phyloP scores from a whole-genome alignment of 2,888 invertebrate species.

The Perithous albicinctus region DNA sequence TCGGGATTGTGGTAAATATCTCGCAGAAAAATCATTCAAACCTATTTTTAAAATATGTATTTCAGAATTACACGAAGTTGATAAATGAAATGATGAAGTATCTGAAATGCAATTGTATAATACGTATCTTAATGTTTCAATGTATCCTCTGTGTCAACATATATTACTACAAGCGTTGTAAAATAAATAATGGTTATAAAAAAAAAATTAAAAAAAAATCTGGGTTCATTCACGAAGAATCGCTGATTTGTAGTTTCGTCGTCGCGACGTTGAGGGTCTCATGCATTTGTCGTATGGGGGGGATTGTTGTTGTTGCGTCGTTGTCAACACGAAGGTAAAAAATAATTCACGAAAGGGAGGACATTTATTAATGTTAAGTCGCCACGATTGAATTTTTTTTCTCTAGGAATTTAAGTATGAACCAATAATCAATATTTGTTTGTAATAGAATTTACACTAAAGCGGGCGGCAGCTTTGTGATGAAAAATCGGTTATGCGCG shows the following conservation, averaged over 20 bases:
- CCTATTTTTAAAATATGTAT: slow-evolving; percentile 81
- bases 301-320: not conserved
- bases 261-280: slow-evolving; percentile 26
- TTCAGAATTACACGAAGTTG: slow-evolving; percentile 78
- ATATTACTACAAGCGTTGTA: slow-evolving; percentile 62
- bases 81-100: slow-evolving; percentile 70
- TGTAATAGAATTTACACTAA: slow-evolving; percentile 56
- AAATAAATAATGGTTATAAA: slow-evolving; percentile 72
- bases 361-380: slow-evolving; percentile 31
- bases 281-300: not conserved
- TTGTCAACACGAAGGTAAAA: slow-evolving; percentile 1
- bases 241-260: slow-evolving; percentile 18
- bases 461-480: slow-evolving; percentile 29
- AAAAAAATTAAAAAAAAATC: slow-evolving; percentile 63
- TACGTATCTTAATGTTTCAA: slow-evolving; percentile 48
- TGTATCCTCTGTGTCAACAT: slow-evolving; percentile 64
- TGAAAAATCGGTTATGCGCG: slow-evolving; percentile 24
- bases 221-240: slow-evolving; percentile 24
- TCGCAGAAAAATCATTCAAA: not conserved
- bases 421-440: slow-evolving; percentile 20
- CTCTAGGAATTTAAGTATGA: slow-evolving; percentile 22
- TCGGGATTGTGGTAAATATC: not conserved
- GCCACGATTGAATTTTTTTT: slow-evolving; percentile 44
- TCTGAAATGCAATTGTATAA: slow-evolving; percentile 60
- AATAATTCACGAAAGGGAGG: slow-evolving; percentile 14